These are phyloP conservation scores for Cettia cetti DNA, from an alignment of 2,113 vertebrate genomes.

Conservation along the genomic window DNA sequence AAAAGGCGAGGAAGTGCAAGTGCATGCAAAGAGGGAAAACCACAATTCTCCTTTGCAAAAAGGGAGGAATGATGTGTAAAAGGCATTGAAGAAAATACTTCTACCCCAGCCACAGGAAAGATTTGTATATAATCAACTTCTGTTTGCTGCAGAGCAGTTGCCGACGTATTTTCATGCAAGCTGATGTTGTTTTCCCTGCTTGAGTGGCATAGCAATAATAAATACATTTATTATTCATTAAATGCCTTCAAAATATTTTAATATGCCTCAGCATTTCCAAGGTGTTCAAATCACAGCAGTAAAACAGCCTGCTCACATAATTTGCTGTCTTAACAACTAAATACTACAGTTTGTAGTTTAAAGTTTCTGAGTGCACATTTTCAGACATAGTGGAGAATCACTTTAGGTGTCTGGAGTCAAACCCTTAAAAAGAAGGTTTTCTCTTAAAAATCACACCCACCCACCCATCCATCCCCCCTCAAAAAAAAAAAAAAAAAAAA, in stretches of 20 bases:
- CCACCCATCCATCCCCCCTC: too few species aligned
- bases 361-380: background rate
- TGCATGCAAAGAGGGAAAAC: background rate
- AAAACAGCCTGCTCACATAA: background rate
- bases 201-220: slow-evolving; percentile 2
- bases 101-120: background rate
- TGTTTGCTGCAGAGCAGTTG: background rate
- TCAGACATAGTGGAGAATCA: background rate
- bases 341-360: background rate
- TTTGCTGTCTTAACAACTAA: background rate
- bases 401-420: background rate
- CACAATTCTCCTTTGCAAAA: background rate
- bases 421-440: background rate
- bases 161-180: background rate
- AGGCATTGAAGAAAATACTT: background rate
- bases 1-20: background rate
- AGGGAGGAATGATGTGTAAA: background rate
- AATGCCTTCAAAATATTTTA: background rate
- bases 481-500: background rate
- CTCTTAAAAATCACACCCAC: background rate
- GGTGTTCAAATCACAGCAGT: background rate
- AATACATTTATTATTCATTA: slow-evolving; percentile 56
- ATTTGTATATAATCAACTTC: background rate
- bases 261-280: background rate
- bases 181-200: background rate